A percentile compares a stretch with the other conserved stretches of the same genome.
These are phyloP conservation scores for Nannospalax galili DNA, from an alignment of 2,113 vertebrate species.

Conservation along the genomic window DNA sequence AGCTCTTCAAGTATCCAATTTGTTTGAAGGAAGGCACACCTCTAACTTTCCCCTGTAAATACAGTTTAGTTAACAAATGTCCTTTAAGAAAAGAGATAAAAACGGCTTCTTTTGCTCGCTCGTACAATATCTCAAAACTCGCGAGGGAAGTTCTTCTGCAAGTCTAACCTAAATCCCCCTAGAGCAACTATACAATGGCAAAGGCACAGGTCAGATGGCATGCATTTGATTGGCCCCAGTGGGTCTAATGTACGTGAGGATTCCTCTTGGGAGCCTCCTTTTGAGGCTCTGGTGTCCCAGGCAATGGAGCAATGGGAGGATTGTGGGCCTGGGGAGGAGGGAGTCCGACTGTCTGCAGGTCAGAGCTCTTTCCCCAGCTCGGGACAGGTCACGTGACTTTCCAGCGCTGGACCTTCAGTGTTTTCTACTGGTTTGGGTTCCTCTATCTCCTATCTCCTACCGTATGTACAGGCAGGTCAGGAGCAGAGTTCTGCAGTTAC, in stretches of 20 bases:
- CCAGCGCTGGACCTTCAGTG: background rate
- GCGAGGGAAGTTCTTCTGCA: constrained; percentile 67
- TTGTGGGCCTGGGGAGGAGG: background rate
- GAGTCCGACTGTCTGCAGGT: background rate
- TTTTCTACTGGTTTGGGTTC: constrained; percentile 43
- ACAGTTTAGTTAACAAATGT: background rate
- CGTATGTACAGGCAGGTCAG: background rate
- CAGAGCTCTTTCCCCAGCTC: background rate
- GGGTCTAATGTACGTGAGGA: constrained; percentile 17
- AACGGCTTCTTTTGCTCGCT: background rate
- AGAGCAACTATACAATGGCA: background rate
- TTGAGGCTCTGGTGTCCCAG: background rate
- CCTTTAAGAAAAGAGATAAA: background rate
- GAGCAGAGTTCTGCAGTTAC: background rate
- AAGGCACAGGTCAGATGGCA: background rate
- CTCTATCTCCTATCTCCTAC: background rate
- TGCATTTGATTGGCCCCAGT: constrained; percentile 59
- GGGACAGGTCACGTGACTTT: background rate
- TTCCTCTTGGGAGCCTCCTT: constrained; percentile 43
- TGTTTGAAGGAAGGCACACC: background rate
- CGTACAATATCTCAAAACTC: background rate
- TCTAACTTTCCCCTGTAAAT: background rate
- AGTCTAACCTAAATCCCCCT: constrained; percentile 59
- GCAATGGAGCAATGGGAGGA: background rate
- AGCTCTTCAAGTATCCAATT: too few species aligned